Conservation (phyloP, 2,888 invertebrate species). For the Ophioninae sp. region DNA sequence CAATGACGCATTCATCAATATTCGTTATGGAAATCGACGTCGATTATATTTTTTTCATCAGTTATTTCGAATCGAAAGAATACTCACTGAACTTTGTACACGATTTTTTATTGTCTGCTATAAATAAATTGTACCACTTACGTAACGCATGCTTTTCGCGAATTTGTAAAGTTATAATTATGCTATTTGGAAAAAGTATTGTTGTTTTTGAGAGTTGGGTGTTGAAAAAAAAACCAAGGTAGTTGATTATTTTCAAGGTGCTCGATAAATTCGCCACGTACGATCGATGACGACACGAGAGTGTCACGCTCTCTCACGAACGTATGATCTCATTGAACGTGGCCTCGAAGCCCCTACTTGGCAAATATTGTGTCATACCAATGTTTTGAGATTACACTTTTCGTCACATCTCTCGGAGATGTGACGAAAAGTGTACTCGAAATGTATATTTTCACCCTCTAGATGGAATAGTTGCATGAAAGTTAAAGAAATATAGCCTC, state of each 20-base stretch:
- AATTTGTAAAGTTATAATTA: neutral
- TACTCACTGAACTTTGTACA: neutral
- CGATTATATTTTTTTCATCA: neutral
- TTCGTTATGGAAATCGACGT: neutral
- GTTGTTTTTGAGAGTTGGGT: neutral
- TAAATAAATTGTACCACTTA: neutral
- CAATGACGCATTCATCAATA: neutral
- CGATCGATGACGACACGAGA: constrained; percentile 42
- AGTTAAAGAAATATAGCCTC: neutral
- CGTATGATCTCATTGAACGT: constrained; percentile 73
- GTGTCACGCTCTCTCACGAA: constrained; percentile 52
- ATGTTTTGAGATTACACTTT: constrained; percentile 23
- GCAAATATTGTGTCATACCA: constrained; percentile 73
- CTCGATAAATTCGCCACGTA: constrained; percentile 27
- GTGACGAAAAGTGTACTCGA: too few relatives aligned
- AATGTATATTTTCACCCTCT: neutral
- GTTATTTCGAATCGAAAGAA: neutral
- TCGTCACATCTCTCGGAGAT: too few relatives aligned
- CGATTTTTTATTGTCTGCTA: neutral
- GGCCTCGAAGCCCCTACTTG: constrained; percentile 72
- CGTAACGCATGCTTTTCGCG: neutral
- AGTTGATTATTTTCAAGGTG: neutral
- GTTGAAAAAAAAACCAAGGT: neutral
- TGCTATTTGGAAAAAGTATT: neutral
- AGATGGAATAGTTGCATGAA: neutral